Conservation (phyloP, 2,113 vertebrate genomes). For the Pandion haliaetus region DNA sequence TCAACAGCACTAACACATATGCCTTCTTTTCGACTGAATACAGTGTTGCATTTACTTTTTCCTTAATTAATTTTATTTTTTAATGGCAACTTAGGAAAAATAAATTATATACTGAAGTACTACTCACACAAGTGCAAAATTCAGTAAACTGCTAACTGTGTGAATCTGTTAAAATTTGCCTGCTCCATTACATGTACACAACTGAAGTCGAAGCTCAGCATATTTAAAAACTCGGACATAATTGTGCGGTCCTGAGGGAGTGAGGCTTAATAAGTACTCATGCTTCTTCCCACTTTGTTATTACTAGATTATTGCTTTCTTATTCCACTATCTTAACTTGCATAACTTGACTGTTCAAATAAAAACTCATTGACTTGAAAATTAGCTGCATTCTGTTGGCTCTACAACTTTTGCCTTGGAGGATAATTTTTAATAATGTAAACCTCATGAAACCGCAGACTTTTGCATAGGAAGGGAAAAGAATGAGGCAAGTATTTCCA, state of each 20-base stretch:
- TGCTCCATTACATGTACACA: neutral
- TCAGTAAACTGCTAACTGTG: neutral
- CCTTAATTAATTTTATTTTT: neutral
- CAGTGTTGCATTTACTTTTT: neutral
- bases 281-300: neutral
- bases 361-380: slow-evolving; percentile 59
- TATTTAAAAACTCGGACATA: neutral
- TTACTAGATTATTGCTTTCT: slow-evolving; percentile 52
- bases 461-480: slow-evolving; percentile 25
- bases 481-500: slow-evolving; percentile 2
- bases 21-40: neutral
- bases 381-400: neutral
- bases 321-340: slow-evolving; percentile 37
- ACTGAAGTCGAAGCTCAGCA: neutral
- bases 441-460: slow-evolving; percentile 19
- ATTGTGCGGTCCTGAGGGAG: slow-evolving; percentile 23
- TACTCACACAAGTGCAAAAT: neutral
- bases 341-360: slow-evolving; percentile 48
- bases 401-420: slow-evolving; percentile 22
- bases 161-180: neutral
- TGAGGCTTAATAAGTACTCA: neutral
- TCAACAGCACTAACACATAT: neutral
- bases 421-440: slow-evolving; percentile 54
- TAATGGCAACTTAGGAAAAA: neutral
- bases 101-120: neutral